Conservation (phyloP, 2,888 invertebrate genomes). For the Imbricaverruca yamaguchii region DNA sequence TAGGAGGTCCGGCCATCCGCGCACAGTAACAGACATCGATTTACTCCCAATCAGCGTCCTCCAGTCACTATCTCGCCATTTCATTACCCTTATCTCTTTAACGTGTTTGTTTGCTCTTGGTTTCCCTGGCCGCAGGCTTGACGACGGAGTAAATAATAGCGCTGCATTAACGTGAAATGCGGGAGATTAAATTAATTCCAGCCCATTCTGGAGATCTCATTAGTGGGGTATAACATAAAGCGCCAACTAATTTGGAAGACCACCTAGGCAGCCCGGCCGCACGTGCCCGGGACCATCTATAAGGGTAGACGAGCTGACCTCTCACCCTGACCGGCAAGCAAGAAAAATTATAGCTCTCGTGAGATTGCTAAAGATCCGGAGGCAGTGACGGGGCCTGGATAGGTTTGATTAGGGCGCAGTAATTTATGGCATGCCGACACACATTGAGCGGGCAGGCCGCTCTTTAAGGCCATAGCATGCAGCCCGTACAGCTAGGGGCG, state of each 20-base stretch:
- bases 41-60: too few species aligned
- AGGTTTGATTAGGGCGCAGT: slow-evolving; percentile 1
- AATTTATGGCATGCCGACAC: slow-evolving; percentile 16
- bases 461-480: neutral
- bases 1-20: neutral
- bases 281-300: slow-evolving; percentile 12
- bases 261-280: slow-evolving; percentile 7
- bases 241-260: slow-evolving; percentile 18
- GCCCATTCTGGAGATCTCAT: slow-evolving; percentile 5
- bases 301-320: slow-evolving; percentile 4
- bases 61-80: neutral
- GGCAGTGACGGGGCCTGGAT: slow-evolving; percentile 7
- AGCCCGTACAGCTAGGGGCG: neutral
- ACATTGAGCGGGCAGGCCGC: neutral
- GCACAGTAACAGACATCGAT: neutral
- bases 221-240: slow-evolving; percentile 13
- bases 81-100: slow-evolving; percentile 17
- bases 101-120: slow-evolving; percentile 14
- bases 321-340: neutral
- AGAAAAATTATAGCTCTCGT: slow-evolving; percentile 11
- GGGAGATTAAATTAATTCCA: slow-evolving; percentile 11
- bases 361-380: slow-evolving; percentile 18
- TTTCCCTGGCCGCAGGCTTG: neutral
- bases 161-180: slow-evolving; percentile 12
- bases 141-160: slow-evolving; percentile 9